phyloP scores from a whole-genome alignment of 2,888 invertebrate species.

The Tinea trinotella region DNA sequence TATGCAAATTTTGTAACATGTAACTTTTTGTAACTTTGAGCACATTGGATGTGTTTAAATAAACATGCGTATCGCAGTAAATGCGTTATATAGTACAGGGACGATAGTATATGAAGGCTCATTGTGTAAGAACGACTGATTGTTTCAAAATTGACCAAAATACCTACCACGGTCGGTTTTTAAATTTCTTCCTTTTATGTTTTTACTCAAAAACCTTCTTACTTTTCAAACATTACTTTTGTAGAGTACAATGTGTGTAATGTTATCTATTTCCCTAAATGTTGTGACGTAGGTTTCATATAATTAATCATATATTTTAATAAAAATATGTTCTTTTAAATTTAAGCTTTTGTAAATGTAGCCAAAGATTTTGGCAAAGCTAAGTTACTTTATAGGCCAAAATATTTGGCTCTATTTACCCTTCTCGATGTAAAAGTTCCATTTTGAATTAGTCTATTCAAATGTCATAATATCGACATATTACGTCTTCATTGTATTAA shows the following conservation, averaged over 20 bases:
- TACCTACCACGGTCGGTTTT: background rate
- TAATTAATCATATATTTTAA: background rate
- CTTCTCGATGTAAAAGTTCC: background rate
- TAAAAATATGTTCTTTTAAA: background rate
- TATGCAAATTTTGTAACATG: too few species aligned
- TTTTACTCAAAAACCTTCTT: background rate
- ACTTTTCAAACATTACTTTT: background rate
- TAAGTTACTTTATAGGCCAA: background rate
- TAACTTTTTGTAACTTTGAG: too few species aligned
- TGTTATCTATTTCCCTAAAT: background rate
- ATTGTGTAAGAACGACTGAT: background rate
- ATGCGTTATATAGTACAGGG: background rate
- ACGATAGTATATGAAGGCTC: background rate
- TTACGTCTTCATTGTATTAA: background rate
- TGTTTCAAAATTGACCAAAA: background rate
- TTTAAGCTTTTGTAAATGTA: background rate
- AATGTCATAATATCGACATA: background rate
- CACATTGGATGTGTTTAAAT: background rate
- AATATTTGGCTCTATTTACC: background rate
- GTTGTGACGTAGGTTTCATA: background rate
- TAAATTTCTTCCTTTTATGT: background rate
- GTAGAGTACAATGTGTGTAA: background rate
- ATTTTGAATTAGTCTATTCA: background rate
- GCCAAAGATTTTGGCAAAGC: background rate
- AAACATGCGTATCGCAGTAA: background rate